Base-by-base conservation (phyloP, 2,113 vertebrate genomes). In the Holacanthus passer region DNA sequence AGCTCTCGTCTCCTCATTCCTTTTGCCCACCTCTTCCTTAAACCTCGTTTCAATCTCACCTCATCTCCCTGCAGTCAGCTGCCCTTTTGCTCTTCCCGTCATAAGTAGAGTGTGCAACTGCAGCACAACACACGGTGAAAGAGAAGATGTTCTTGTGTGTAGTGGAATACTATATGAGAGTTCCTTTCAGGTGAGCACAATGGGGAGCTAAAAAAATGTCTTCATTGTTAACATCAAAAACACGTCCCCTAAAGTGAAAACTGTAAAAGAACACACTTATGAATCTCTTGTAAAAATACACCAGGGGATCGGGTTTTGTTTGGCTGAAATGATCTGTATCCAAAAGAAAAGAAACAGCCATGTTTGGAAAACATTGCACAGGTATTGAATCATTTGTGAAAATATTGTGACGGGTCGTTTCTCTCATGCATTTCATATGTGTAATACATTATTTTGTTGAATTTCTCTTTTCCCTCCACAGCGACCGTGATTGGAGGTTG, bases 221-320 rank as follows among this genome's bases (percentile, higher is more conserved):
- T 19, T 35, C 6, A 20, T 22, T 39, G 43, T n/a, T 64, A 16
- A 32, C 8, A 68, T 52, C 31, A 64, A 52, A 75, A 75, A 68
- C 27, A 35, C 11, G 31, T 53, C 73, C 20, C 56, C 55, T 48
- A 6, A 31, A 52, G 67, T 53, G 79, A 72, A 31, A 43, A 12
- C n/a, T 31, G 83, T 50, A 7, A 58, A 48, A 35, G 11, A 39
- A 31, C 14, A 41, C 27, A 1, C 12, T 55, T 35, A 24, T 9
- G n/a, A 55, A 7, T 77, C 27, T 68, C 39, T 68, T 81, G 3
- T 55, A 16, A 76, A 84, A 90, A 82, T 32, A 90, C 7, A 73
- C 31, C 12, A 17, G 7, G 24, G 29, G 67, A 14, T 88, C 12
- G 3, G 29, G 72, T 88, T 87, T 73, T 85, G 74, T 84, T 89